Evolutionary conservation across 1,140 invertebrate species (phyloP).

Genomic region (Drosophila hydei): DNA sequence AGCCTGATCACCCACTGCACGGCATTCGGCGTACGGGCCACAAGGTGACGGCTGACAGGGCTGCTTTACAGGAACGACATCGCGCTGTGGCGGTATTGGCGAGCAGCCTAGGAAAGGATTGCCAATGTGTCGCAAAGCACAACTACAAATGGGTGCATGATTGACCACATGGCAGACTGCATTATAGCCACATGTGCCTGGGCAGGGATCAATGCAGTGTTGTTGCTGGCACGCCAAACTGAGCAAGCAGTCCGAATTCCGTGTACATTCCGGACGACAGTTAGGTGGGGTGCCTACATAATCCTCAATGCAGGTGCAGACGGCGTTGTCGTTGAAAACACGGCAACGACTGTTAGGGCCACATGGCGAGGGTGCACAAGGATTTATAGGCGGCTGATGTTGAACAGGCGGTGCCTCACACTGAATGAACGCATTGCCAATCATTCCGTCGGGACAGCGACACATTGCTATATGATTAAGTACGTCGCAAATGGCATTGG

Average conservation of each 20-base stretch:
- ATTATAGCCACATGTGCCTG: constrained; percentile 89
- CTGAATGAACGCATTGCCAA: constrained; percentile 77
- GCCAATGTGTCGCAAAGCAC: constrained; percentile 90
- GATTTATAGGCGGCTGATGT: constrained; percentile 77
- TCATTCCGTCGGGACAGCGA: constrained; percentile 86
- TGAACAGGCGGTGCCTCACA: constrained; percentile 71
- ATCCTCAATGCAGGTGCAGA: constrained; percentile 87
- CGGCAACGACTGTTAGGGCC: constrained; percentile 86
- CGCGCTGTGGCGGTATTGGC: constrained; percentile 61
- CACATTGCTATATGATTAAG: constrained; percentile 88
- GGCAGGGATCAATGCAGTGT: constrained; percentile 89
- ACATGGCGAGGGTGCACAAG: constrained; percentile 87
- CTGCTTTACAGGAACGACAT: constrained; percentile 43
- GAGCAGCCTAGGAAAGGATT: constrained; percentile 92
- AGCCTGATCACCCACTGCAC: constrained; percentile 86
- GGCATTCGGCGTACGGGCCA: constrained; percentile 89
- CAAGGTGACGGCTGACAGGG: constrained; percentile 90
- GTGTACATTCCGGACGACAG: constrained; percentile 92
- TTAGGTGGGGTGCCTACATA: constrained; percentile 89
- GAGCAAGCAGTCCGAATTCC: constrained; percentile 92
- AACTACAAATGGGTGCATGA: constrained; percentile 92
- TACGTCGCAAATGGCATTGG: constrained; percentile 88
- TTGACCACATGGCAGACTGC: constrained; percentile 92
- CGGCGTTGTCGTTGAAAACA: constrained; percentile 85
- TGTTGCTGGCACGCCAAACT: constrained; percentile 91